A percentile compares a stretch with the other conserved stretches of the same genome.
Evolutionary conservation across 2,113 vertebrate genomes (phyloP).

Genomic region (Scomber japonicus): DNA sequence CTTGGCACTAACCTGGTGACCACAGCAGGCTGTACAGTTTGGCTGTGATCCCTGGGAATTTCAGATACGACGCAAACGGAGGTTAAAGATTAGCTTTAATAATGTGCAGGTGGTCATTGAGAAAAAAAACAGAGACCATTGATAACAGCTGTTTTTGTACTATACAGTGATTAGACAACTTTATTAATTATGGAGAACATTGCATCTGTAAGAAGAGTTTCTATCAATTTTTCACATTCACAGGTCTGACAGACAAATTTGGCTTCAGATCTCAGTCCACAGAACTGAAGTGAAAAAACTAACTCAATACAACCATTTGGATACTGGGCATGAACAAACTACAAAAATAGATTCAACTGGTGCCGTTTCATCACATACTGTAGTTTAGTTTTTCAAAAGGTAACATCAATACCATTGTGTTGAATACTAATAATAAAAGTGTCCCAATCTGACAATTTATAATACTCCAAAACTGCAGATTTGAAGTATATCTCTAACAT

Average conservation of each 20-base stretch:
- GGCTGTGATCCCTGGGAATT: conserved; percentile 14
- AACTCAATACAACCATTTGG: neutral
- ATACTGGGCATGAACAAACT: neutral
- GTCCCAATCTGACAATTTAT: neutral
- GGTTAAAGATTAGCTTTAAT: conserved; percentile 56
- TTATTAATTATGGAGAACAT: conserved; percentile 25
- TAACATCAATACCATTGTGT: neutral
- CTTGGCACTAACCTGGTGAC: neutral
- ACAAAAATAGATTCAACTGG: conserved; percentile 9
- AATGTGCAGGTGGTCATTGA: neutral
- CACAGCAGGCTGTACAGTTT: neutral
- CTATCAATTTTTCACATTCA: conserved; percentile 1
- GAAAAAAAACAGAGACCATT: neutral
- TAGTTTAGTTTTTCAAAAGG: neutral
- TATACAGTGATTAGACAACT: conserved; percentile 39
- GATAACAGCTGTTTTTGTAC: conserved; percentile 6
- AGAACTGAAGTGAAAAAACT: conserved; percentile 1
- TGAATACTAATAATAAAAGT: neutral
- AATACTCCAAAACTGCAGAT: neutral
- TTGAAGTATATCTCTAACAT: neutral
- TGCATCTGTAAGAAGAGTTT: conserved; percentile 4
- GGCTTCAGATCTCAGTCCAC: neutral
- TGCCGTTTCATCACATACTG: conserved; percentile 26
- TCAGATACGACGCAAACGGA: neutral
- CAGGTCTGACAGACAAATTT: neutral